These are phyloP conservation scores for Idaea straminata DNA, from an alignment of 2,888 invertebrate species.

Conservation along the genomic window DNA sequence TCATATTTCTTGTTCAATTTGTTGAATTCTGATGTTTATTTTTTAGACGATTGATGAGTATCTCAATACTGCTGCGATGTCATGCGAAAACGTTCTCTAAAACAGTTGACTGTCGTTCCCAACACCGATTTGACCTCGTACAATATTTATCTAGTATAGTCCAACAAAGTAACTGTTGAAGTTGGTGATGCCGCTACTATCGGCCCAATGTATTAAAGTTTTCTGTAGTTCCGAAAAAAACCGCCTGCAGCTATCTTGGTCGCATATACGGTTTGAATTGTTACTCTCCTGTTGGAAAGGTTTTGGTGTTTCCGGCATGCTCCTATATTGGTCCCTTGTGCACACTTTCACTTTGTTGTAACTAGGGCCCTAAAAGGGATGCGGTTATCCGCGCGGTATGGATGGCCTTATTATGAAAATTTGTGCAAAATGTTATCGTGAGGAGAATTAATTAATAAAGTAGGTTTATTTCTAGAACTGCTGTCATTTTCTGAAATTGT, in stretches of 20 bases:
- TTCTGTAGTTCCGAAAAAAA: background rate
- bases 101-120: background rate
- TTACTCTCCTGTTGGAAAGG: background rate
- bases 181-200: background rate
- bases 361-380: conserved; percentile 35
- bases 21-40: too few relatives aligned
- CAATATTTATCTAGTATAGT: background rate
- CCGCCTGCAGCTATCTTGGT: background rate
- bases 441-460: background rate
- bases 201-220: background rate
- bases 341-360: conserved; percentile 35
- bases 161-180: background rate
- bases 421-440: background rate
- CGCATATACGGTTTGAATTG: background rate
- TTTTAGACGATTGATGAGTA: too few relatives aligned
- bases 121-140: background rate
- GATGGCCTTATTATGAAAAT: conserved; percentile 9
- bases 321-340: conserved; percentile 43
- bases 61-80: background rate
- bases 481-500: background rate
- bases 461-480: background rate
- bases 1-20: too few relatives aligned
- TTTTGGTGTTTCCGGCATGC: background rate
- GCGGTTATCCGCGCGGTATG: conserved; percentile 24
- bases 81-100: background rate